Base-by-base conservation (phyloP, 2,113 vertebrate genomes). In the Phyllostomus hastatus region DNA sequence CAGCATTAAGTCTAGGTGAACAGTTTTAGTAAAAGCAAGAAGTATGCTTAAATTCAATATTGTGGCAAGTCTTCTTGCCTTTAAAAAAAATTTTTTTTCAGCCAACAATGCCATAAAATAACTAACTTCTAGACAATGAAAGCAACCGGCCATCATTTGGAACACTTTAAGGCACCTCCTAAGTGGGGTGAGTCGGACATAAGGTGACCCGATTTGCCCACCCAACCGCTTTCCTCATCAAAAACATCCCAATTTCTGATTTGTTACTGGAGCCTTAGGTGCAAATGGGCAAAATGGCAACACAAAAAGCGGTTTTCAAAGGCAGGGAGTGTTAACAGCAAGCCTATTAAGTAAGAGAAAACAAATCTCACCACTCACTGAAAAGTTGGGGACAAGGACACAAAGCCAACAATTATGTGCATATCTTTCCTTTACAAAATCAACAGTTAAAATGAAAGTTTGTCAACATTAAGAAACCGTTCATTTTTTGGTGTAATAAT, bases 1-100 rank as follows among this genome's bases (percentile, higher is more conserved):
- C n/a, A 35, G 67, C 46, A 6, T 78, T 78, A 43, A 11, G 52
- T 94, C 54, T 52, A 43, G 19, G 75, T 28, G 70, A 67, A 83
- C 4, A 83, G n/a, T 50, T 95, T 93, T 84, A 94, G 94, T 73
- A 86, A 93, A 93, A 91, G 73, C 87, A 91, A 92, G 31, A 95
- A 79, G 38, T 73, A 48, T 16, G 41, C 79, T 90, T 96, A 75
- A 83, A 88, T 67, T 54, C 83, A 41, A 66, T 52, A 75, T 2
- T 61, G 26, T 72, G 73, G 24, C 57, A 88, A 83, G 57, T 66
- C 73, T 59, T 80, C 52, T 52, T 64, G 41, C 59, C 80, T 90
- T 96, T 22, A 46, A 93, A 93, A 83, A 83, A 5, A 28, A 3
- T 4, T 1, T 67, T 70, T 54, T 64, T 41, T 80, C 26, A 69